A percentile compares a stretch with the other conserved stretches of the same genome.
Evolutionary conservation across 2,113 vertebrate genomes (phyloP).

Genomic region (Takifugu flavidus): DNA sequence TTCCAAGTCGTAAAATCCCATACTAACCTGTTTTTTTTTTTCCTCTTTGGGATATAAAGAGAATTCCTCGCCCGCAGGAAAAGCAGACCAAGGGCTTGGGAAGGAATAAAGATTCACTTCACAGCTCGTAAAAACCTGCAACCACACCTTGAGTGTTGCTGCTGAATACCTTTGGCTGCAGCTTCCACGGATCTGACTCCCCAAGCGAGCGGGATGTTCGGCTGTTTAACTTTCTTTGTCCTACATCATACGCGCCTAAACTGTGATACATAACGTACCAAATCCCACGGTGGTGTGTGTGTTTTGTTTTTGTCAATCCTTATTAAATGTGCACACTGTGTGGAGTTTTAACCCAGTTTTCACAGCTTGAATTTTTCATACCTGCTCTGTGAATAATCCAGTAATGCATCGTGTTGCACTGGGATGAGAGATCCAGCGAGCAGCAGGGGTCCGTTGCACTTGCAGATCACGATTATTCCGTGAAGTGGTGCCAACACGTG

Average conservation of each 20-base stretch:
- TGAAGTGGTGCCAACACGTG: slow-evolving; percentile 8
- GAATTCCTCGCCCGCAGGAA: slow-evolving; percentile 24
- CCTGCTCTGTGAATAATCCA: slow-evolving; percentile 34
- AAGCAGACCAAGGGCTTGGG: slow-evolving; percentile 26
- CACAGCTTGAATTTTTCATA: slow-evolving; percentile 66
- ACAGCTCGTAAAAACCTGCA: slow-evolving; percentile 67
- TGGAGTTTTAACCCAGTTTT: slow-evolving; percentile 67
- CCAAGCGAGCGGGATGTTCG: neutral
- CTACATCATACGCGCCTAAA: neutral
- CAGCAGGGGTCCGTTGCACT: slow-evolving; percentile 2
- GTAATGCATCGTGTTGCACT: slow-evolving; percentile 35
- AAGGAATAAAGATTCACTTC: slow-evolving; percentile 61
- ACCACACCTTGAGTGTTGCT: slow-evolving; percentile 50
- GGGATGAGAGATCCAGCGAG: slow-evolving; percentile 11
- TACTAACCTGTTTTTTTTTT: slow-evolving; percentile 47
- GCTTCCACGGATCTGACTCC: neutral
- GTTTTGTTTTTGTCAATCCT: slow-evolving; percentile 27
- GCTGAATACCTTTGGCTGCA: slow-evolving; percentile 22
- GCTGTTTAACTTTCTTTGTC: neutral
- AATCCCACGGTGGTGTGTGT: neutral
- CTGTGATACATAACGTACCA: slow-evolving; percentile 2
- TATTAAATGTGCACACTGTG: slow-evolving; percentile 51
- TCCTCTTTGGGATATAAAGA: slow-evolving; percentile 31
- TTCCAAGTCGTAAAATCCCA: slow-evolving; percentile 65
- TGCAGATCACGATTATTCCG: slow-evolving; percentile 25